Conservation (phyloP, 92 coral and sea anemone genomes). For the Actinernus sp. region DNA sequence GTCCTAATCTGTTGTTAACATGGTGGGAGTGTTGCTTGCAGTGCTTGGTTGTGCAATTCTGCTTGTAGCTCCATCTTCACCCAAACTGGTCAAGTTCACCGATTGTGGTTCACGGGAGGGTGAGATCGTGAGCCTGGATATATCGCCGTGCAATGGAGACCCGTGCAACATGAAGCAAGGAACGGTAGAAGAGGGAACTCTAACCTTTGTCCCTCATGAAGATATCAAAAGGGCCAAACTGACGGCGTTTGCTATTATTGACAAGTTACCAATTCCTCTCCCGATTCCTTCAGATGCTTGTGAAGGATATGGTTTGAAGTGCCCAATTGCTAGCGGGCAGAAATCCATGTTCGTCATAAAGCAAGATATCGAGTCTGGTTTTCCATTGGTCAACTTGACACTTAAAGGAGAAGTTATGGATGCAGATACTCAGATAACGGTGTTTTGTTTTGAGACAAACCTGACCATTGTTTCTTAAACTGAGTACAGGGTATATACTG, state of each 20-base stretch:
- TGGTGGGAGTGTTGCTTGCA: too few species aligned
- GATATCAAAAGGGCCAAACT: constrained; percentile 44
- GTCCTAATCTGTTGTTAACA: too few species aligned
- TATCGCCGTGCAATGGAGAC: constrained; percentile 46
- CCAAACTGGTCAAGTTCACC: constrained; percentile 30
- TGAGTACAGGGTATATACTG: too few species aligned
- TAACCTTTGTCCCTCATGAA: constrained; percentile 36
- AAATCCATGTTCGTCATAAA: constrained; percentile 23
- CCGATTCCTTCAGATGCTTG: constrained; percentile 59
- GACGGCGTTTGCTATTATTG: constrained; percentile 30
- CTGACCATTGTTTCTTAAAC: too few species aligned
- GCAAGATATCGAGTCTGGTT: constrained; percentile 18
- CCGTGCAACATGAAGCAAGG: constrained; percentile 57
- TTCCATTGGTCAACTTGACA: constrained; percentile 17
- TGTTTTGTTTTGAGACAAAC: constrained; percentile 32
- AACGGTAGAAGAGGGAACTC: constrained; percentile 27
- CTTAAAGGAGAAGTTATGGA: constrained; percentile 48
- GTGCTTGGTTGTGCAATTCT: background rate
- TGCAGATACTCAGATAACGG: constrained; percentile 12
- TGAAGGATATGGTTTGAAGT: constrained; percentile 41
- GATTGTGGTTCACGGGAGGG: constrained; percentile 57
- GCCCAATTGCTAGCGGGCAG: constrained; percentile 38
- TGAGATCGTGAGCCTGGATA: constrained; percentile 34
- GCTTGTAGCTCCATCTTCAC: background rate
- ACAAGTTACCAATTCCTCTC: constrained; percentile 25